Base-by-base conservation (phyloP, 2,888 invertebrate species). In the Apotomis betuletana region DNA sequence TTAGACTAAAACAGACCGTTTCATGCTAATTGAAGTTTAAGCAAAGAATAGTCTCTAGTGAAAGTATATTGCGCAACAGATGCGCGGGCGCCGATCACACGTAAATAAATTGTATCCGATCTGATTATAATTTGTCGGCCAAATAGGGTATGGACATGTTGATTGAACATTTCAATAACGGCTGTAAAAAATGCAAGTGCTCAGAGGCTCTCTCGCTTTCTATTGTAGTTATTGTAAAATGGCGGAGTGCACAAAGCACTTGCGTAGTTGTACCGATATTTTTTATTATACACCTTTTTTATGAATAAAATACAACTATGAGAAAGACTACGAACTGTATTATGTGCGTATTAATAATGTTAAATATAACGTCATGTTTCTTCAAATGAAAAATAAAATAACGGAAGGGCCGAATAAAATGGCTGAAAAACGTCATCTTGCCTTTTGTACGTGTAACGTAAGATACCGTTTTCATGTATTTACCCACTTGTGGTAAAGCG, bases 1-100 rank as follows among this genome's bases (percentile, higher is more conserved):
- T 75, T 54, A 72, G 55, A 74, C 73, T 61, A 76, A 81, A 82
- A 80, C 80, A 79, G 81, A 79, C 82, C 81, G 81, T 83, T 86
- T 84, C 80, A 84, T 89, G 90, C 87, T 91, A 90, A 91, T 90
- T 90, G 87, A 84, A 87, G 86, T 84, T 80, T 83, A 83, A 83
- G 83, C 85, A 84, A 84, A 76, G 82, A 85, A 85, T 81, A 76
- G 79, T 78, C 75, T 74, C 74, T 67, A 78, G 91, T 85, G 91
- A 91, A 91, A 91, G 91, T 87, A 70, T 36, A 75, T 90, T 89
- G 79, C 79, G 78, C 84, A 89, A 91, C 77, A 70, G 80, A 82
- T 83, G 74, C 77, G 77, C 79, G 76, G 75, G 64, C 73, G 75
- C 78, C 83, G 83, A 86, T 85, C 83, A 85, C 75, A 78, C 70